Base-by-base conservation (phyloP, 2,888 invertebrate species). In the Micoletzkya japonica region DNA sequence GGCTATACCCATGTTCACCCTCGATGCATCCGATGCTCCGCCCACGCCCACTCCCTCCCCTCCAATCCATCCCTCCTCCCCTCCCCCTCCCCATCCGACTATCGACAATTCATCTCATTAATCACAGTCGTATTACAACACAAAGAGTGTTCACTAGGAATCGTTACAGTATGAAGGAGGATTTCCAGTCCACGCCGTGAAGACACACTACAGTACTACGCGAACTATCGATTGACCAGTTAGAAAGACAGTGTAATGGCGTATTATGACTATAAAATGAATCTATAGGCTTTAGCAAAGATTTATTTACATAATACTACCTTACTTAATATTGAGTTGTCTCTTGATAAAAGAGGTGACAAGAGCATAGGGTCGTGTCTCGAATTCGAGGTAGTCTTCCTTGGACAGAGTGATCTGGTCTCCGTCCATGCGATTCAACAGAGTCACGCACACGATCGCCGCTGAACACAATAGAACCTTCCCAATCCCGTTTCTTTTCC, bases 401-500 rank as follows among this genome's bases (percentile, higher is more conserved):
- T 82, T 66, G 2, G 64, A 54, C 1, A 66, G 64, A 6, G 64
- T 58, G 4, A 95, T 92, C 90, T 95, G 95, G 88, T 97, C 97
- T 32, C 94, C 93, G 85, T 93, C 91, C 54, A 96, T 90, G 75
- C 97, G 90, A 87, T 97, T 94, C 66, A 97, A 88, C 39, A 97
- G 87, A 0, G 95, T 91, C 66, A 95, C 96, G 86, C 96, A 97
- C 34, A 95, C 90, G 44, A 96, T 92, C n/a, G 93, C 94, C 0
- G 94, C 88, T 87, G 82, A 26, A 84, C 78, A 61, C 24, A 30
- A 28, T 73, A 0, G 26, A 70, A 49, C n/a, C 20, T 37, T 39
- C 17, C 28, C 24, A 24, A 32, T 20, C 10, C 20, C 4, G 57
- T 57, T 34, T 57, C 37, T 7, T 26, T 44, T 36, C 24, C 37